Evolutionary conservation across 2,797 vertebrate genomes (phyloP), one percentile per base, ranked within the genome.

Genomic region (Chanos chanos): DNA sequence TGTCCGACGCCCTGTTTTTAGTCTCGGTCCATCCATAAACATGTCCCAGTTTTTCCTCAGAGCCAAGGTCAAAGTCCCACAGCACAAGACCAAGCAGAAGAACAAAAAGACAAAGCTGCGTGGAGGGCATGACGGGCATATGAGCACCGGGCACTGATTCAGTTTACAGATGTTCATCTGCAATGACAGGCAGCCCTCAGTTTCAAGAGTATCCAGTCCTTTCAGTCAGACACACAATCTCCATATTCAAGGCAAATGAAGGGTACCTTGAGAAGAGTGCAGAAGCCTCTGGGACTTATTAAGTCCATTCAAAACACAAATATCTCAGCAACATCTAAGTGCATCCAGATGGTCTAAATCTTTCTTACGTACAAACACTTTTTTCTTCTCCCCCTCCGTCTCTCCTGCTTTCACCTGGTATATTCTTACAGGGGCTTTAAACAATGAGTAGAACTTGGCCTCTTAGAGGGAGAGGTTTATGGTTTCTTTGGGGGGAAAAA

Each of bases 31-130:
- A 67, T 73, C 52, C 44, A 64, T 66, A 77, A 70, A 68, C 51
- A 64, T 54, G 56, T 52, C 74, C 68, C 60, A 76, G 22, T 72
- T 75, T 77, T 27, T 36, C 12, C 21, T 68, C 13, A n/a, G n/a
- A n/a, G n/a, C n/a, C n/a, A n/a, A n/a, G n/a, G n/a, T n/a, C n/a
- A n/a, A n/a, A n/a, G n/a, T n/a, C n/a, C n/a, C n/a, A n/a, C n/a
- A n/a, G n/a, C n/a, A n/a, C n/a, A n/a, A n/a, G n/a, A n/a, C n/a
- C n/a, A n/a, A n/a, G n/a, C n/a, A n/a, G n/a, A n/a, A n/a, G n/a
- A n/a, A n/a, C n/a, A n/a, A n/a, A n/a, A n/a, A n/a, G n/a, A n/a
- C n/a, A n/a, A n/a, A n/a, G n/a, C n/a, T n/a, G 8, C 33, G 51
- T 36, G 4, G 22, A 18, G 19, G 19, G 41, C 31, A 49, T 41